phyloP scores from a whole-genome alignment of 2,113 vertebrate species.

The Corynorhinus townsendii region DNA sequence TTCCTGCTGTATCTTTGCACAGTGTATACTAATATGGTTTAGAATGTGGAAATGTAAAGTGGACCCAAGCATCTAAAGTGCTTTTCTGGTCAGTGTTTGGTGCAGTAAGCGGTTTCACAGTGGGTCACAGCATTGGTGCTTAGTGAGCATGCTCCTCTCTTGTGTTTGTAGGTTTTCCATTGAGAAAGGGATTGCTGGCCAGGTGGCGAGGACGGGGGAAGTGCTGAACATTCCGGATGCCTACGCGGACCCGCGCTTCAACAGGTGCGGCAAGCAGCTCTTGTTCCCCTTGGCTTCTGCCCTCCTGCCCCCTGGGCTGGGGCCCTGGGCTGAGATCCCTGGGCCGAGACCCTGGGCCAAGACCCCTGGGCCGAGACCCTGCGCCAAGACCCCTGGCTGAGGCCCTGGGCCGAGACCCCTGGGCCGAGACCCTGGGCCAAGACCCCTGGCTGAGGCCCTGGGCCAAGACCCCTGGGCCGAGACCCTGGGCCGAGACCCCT shows the following conservation, averaged over 20 bases:
- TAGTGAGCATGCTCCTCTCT: background rate
- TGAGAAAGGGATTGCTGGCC: constrained; percentile 98
- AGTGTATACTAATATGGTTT: background rate
- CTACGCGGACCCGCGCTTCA: constrained; percentile 99
- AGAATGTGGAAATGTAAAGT: background rate
- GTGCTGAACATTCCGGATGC: constrained; percentile 99
- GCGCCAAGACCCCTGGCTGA: too few species aligned
- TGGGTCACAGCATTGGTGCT: background rate
- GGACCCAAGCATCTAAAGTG: background rate
- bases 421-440: too few species aligned
- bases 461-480: too few species aligned
- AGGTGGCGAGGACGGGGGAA: constrained; percentile 96
- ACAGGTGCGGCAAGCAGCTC: constrained; percentile 83
- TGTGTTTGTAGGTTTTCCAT: constrained; percentile 92
- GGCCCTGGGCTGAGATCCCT: background rate
- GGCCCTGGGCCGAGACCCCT: too few species aligned
- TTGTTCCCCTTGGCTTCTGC: background rate
- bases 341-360: too few species aligned
- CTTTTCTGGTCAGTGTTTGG: background rate
- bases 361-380: too few species aligned
- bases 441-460: too few species aligned
- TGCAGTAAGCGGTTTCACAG: background rate
- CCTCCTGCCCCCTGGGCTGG: background rate
- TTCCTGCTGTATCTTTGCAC: background rate
- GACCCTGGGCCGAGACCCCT: too few species aligned